These are phyloP conservation scores for Lepidostoma basale DNA, from an alignment of 1,140 invertebrate genomes.

Conservation along the genomic window DNA sequence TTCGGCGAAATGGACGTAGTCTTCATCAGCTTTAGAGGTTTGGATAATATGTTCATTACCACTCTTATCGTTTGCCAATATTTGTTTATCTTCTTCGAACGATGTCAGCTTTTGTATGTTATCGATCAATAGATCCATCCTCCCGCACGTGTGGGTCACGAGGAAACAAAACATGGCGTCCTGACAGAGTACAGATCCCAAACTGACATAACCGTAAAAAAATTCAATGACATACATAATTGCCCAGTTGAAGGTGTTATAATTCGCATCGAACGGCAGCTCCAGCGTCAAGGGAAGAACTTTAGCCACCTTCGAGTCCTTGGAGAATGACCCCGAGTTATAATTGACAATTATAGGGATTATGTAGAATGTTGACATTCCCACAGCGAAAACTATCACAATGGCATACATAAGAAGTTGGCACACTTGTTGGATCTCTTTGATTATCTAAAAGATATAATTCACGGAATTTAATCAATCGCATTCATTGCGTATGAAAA, in stretches of 20 bases:
- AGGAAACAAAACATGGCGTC: constrained; percentile 8
- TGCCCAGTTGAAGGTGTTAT: constrained; percentile 11
- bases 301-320: not conserved
- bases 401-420: not conserved
- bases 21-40: not conserved
- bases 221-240: constrained; percentile 14
- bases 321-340: not conserved
- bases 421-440: not conserved
- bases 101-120: not conserved
- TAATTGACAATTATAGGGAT: not conserved
- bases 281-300: constrained; percentile 14
- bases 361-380: not conserved
- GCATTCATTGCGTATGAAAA: no score
- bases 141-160: constrained; percentile 3
- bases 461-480: no score
- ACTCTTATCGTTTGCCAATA: not conserved
- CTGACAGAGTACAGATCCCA: constrained; percentile 5
- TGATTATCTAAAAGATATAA: constrained; percentile 7
- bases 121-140: constrained; percentile 15
- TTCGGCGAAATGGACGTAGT: not conserved
- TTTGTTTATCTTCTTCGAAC: not conserved
- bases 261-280: constrained; percentile 17
- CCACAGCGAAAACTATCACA: not conserved
- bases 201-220: constrained; percentile 22
- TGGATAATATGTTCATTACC: not conserved